Base-by-base conservation (phyloP, 2,113 vertebrate species). In the Struthidea cinerea region DNA sequence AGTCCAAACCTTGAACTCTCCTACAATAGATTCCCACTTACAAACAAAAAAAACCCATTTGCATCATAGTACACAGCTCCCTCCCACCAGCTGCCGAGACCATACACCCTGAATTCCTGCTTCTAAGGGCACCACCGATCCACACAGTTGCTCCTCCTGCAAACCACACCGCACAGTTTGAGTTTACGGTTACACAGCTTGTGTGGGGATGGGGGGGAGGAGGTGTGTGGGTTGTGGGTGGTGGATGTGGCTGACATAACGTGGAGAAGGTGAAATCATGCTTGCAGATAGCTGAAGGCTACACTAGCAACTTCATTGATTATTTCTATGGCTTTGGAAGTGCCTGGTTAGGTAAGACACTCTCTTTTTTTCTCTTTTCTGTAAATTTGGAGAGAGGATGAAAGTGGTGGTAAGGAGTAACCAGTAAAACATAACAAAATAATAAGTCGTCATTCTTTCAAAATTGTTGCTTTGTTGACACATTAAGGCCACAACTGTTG, bases 211-310 rank as follows among this genome's bases (percentile, higher is more conserved):
- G 0, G 80, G 0, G 80, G 70, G 65, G 83, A 81, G 53, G 69
- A 87, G 87, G 56, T 6, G 23, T 89, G 90, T 77, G 92, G 86
- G 84, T 33, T 94, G 89, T 76, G 92, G 86, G 78, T 89, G 77
- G 71, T 91, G 82, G 63, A 89, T 94, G 91, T 28, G 77, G 92
- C 84, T 95, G 94, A 92, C 1, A 24, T 89, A 81, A 64, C 6
- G 8, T 15, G 73, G 76, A 81, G 90, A 91, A 93, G 91, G 86
- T 89, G 93, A 92, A 93, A 89, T 81, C 80, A 63, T 21, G 19
- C 76, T 89, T 2, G 0, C 39, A 81, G 33, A 64, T 21, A 52
- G 60, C 42, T 50, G 35, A 71, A 47, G 35, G 50, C 76, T 75
- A 39, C 60, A 5, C 50, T 19, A 56, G 19, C 47, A 56, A 65